Evolutionary conservation across 2,888 invertebrate species (phyloP).

Genomic region (Aromia moschata): DNA sequence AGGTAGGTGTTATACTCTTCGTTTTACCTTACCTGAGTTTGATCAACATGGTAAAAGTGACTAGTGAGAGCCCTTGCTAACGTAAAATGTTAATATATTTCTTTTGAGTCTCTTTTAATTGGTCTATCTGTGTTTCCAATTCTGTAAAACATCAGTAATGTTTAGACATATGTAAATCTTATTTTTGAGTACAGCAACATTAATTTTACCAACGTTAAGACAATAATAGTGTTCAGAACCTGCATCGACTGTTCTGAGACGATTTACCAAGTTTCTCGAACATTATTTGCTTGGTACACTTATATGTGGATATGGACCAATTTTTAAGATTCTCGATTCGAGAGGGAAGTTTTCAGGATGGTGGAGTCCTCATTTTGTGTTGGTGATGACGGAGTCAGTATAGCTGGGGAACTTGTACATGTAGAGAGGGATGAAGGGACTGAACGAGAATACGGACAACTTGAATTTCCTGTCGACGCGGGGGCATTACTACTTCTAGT

Average conservation of each 20-base stretch:
- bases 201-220: background rate
- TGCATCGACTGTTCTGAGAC: constrained; percentile 87
- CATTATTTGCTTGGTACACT: constrained; percentile 96
- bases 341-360: constrained; percentile 74
- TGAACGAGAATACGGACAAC: constrained; percentile 74
- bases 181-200: too few species aligned
- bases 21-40: constrained; percentile 69
- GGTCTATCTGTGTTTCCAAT: constrained; percentile 93
- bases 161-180: too few species aligned
- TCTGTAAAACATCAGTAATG: constrained; percentile 70
- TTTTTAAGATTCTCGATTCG: constrained; percentile 93
- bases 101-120: constrained; percentile 91
- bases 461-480: constrained; percentile 75
- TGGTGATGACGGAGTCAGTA: constrained; percentile 65
- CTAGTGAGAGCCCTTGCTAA: constrained; percentile 85
- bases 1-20: background rate
- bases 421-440: constrained; percentile 71
- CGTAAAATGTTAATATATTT: constrained; percentile 90
- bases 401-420: constrained; percentile 60
- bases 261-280: constrained; percentile 96
- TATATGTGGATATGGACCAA: constrained; percentile 98
- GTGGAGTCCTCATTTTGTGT: constrained; percentile 69
- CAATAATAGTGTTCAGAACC: too few species aligned
- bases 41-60: constrained; percentile 88
- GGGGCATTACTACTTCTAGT: constrained; percentile 80